Conservation (phyloP, 2,113 vertebrate genomes). For the Taurulus bubalis region DNA sequence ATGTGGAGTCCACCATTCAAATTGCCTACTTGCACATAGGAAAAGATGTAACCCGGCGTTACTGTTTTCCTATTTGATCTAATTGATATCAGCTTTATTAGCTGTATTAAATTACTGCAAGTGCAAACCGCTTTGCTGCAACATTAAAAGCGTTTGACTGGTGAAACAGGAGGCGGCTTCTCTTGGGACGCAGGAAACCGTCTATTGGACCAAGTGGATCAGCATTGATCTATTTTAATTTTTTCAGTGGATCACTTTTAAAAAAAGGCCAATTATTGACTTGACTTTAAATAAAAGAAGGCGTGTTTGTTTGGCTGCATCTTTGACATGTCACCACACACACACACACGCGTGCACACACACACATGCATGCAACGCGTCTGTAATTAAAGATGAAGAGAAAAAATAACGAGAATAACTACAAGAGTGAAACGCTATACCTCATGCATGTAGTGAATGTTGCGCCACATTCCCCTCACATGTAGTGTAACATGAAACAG, state of each 20-base stretch:
- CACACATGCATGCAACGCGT: not conserved
- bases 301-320: not conserved
- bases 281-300: not conserved
- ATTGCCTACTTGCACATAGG: no score
- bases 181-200: no score
- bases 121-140: not conserved
- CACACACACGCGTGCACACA: no score
- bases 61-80: not conserved
- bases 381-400: constrained; percentile 12
- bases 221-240: no score
- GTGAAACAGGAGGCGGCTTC: not conserved
- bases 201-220: no score
- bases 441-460: not conserved
- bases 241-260: not conserved
- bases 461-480: no score
- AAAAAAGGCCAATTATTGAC: not conserved
- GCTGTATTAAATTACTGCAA: not conserved
- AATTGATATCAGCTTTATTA: not conserved
- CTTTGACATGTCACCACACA: not conserved
- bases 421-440: not conserved
- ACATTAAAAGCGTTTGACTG: not conserved
- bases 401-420: not conserved
- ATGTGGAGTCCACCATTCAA: not conserved
- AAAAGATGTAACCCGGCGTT: not conserved
- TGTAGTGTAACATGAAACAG: no score